Percentiles rank a stretch among this genome's conserved stretches.
These are phyloP conservation scores for Syrmaticus mikado DNA, from an alignment of 2,113 vertebrate genomes.

Conservation along the genomic window DNA sequence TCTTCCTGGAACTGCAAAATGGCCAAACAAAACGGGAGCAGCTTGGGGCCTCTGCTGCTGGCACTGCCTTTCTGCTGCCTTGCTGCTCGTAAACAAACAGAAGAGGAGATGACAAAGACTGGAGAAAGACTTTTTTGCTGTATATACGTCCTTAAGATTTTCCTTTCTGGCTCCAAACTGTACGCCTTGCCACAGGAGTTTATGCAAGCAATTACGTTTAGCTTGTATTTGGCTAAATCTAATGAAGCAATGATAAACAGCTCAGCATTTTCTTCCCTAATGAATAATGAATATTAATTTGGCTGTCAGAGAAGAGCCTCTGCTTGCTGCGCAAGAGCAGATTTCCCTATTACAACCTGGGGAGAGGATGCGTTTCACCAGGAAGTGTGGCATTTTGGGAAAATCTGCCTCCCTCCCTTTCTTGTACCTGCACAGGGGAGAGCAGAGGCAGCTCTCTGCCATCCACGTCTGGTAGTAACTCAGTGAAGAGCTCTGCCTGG, in stretches of 20 bases:
- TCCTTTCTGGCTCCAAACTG: neutral
- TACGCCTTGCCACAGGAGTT: conserved; percentile 62
- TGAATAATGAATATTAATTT: conserved; percentile 82
- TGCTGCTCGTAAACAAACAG: neutral
- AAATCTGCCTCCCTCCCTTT: neutral
- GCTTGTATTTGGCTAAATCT: conserved; percentile 78
- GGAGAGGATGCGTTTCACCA: neutral
- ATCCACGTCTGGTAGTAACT: fast-evolving
- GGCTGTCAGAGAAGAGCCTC: conserved; percentile 64
- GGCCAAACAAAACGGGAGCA: neutral
- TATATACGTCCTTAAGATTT: neutral
- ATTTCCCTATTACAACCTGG: neutral
- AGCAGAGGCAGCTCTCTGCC: fast-evolving
- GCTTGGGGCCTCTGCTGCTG: fast-evolving
- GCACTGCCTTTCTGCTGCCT: neutral
- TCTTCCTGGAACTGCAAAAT: neutral
- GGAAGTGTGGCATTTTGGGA: neutral
- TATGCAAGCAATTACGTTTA: conserved; percentile 76
- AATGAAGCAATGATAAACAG: conserved; percentile 80
- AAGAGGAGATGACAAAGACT: neutral
- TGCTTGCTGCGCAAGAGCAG: neutral
- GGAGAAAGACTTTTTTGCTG: neutral
- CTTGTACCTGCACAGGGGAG: fast-evolving
- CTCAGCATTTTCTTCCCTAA: conserved; percentile 68
- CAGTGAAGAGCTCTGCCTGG: neutral